A percentile compares a stretch with the other conserved stretches of the same genome.
phyloP scores from a whole-genome alignment of 2,797 vertebrate species.

The Gobionotothen gibberifrons region DNA sequence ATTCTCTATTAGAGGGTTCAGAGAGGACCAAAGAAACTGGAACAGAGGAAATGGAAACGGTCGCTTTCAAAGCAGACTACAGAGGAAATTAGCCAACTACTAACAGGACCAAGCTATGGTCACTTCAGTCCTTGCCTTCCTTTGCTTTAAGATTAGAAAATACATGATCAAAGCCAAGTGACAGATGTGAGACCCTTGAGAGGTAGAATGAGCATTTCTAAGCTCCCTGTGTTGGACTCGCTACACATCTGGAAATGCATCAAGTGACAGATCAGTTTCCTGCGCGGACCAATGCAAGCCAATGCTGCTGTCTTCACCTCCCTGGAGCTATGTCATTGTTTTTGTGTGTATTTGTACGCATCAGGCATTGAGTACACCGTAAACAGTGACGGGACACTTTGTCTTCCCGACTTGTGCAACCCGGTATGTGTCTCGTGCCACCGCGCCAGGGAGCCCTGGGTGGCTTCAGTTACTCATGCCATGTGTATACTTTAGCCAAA shows the following conservation, averaged over 20 bases:
- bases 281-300: constrained; percentile 43
- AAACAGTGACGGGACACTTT: constrained; percentile 71
- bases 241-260: constrained; percentile 64
- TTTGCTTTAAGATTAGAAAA: constrained; percentile 44
- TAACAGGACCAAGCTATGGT: constrained; percentile 47
- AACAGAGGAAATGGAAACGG: constrained; percentile 65
- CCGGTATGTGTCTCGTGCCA: constrained; percentile 73
- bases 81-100: constrained; percentile 52
- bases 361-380: constrained; percentile 59
- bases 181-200: constrained; percentile 39
- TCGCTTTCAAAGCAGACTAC: constrained; percentile 54
- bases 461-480: constrained; percentile 81
- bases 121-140: constrained; percentile 39
- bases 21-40: constrained; percentile 69
- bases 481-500: constrained; percentile 81
- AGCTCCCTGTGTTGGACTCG: constrained; percentile 36
- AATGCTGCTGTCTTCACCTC: constrained; percentile 52
- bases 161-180: constrained; percentile 40
- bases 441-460: constrained; percentile 74
- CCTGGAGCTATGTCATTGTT: constrained; percentile 50
- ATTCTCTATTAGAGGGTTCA: constrained; percentile 74
- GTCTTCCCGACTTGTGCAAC: constrained; percentile 66
- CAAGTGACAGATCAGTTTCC: constrained; percentile 53
- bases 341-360: constrained; percentile 61
- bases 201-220: constrained; percentile 28